Base-by-base conservation (phyloP, 1,140 invertebrate genomes). In the Epicauta chinensis region DNA sequence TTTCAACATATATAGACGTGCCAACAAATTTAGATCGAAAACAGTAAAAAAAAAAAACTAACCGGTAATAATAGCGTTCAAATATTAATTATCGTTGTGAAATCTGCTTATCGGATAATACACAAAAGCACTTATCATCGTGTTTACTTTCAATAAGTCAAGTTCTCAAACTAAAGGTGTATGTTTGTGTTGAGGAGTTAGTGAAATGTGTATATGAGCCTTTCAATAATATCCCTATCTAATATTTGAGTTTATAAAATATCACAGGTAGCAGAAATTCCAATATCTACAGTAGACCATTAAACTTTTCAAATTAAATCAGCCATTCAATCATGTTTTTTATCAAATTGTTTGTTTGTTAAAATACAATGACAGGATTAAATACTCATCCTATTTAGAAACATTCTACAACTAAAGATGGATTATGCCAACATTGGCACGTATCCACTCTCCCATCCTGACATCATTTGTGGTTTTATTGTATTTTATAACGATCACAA, bases 331-430 rank as follows among this genome's bases (percentile, higher is more conserved):
- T 42, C 16, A 50, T 16, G 35, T 34, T 30, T 43, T 40, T 7
- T 23, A 39, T 23, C 23, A 23, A 23, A 23, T 23, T 23, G 23
- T 23, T 2, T 23, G 23, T 23, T 23, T 23, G 23, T 23, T n/a
- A n/a, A 23, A 23, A 23, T 23, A 62, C 60, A 62, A 62, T 58
- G 60, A 62, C 51, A 48, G 60, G 58, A 62, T 62, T 62, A 62
- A 59, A 53, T 47, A 54, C 58, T 60, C 60, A 62, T 62, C 60
- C 60, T 46, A 62, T 62, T 59, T 48, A 60, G 55, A 51, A 41
- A 55, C 41, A 52, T 38, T 60, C 56, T 57, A 59, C 59, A 57
- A 57, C 59, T 62, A 59, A 62, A 56, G 50, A 53, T 39, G 23
- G 52, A 44, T 30, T 55, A 53, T 47, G 53, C 49, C 49, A 43